phyloP scores from a whole-genome alignment of 2,797 vertebrate genomes.

The Phrynocephalus vlangalii region DNA sequence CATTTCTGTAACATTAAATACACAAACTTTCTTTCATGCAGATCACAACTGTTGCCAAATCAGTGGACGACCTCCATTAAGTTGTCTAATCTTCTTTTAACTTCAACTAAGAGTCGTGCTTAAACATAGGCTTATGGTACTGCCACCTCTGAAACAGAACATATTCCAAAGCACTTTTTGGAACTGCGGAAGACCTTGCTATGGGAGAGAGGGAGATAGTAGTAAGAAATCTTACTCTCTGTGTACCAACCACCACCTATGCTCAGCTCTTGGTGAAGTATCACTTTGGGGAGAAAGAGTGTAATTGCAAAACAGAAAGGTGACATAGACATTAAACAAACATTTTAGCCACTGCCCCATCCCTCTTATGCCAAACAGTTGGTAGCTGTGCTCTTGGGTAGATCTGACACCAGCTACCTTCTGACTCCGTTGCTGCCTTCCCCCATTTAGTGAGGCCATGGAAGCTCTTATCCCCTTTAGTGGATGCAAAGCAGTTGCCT shows the following conservation, averaged over 20 bases:
- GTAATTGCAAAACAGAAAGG: too few relatives aligned
- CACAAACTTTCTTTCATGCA: neutral
- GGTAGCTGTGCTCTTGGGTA: too few relatives aligned
- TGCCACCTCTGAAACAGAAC: neutral
- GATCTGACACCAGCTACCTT: too few relatives aligned
- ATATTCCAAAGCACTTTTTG: neutral
- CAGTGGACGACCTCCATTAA: neutral
- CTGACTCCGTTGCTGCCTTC: neutral
- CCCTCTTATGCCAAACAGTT: neutral
- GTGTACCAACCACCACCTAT: neutral
- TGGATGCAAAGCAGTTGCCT: neutral
- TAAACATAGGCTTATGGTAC: neutral
- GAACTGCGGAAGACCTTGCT: neutral
- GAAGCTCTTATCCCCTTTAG: neutral
- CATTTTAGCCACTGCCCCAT: too few relatives aligned
- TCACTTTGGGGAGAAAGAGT: neutral
- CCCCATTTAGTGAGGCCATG: neutral
- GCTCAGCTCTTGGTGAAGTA: neutral
- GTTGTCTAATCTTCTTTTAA: neutral
- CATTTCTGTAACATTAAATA: accelerated
- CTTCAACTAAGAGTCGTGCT: neutral
- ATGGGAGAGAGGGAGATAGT: neutral
- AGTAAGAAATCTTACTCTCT: neutral
- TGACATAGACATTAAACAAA: too few relatives aligned
- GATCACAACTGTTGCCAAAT: neutral